These are phyloP conservation scores for Drosophila anomalata DNA, from an alignment of 2,888 invertebrate genomes.

Conservation along the genomic window DNA sequence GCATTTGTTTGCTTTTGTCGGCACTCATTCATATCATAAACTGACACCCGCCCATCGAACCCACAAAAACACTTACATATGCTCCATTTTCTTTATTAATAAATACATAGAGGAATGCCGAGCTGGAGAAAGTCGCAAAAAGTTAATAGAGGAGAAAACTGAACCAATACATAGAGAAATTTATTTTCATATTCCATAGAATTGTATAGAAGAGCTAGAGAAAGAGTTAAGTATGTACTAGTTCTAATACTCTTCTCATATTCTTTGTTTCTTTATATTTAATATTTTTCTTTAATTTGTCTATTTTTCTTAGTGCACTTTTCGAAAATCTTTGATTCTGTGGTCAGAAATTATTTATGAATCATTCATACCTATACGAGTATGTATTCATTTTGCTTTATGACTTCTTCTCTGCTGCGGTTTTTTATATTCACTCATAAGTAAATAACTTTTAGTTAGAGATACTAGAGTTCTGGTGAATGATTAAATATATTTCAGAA, in stretches of 20 bases:
- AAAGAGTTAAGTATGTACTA: background rate
- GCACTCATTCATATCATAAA: constrained; percentile 40
- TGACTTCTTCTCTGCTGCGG: background rate
- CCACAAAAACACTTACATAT: constrained; percentile 27
- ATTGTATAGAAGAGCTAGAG: background rate
- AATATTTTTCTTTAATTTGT: background rate
- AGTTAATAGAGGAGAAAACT: background rate
- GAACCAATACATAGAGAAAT: background rate
- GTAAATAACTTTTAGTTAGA: constrained; percentile 12
- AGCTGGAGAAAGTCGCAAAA: constrained; percentile 1
- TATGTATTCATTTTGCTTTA: background rate
- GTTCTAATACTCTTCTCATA: too few relatives aligned
- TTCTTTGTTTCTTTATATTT: background rate
- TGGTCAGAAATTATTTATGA: constrained; percentile 39
- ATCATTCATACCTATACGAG: constrained; percentile 33
- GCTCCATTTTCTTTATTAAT: constrained; percentile 50
- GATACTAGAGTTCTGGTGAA: background rate
- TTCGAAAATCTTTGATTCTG: background rate
- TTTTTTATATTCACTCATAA: constrained; percentile 20
- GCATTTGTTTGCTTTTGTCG: constrained; percentile 44
- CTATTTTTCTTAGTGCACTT: background rate
- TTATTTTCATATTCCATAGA: background rate
- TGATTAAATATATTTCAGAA: background rate
- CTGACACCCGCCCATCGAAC: background rate
- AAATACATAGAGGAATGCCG: constrained; percentile 10